These are phyloP conservation scores for Hydrozoanthus tunicans DNA, from an alignment of 64 coral and sea anemone species.

Conservation along the genomic window DNA sequence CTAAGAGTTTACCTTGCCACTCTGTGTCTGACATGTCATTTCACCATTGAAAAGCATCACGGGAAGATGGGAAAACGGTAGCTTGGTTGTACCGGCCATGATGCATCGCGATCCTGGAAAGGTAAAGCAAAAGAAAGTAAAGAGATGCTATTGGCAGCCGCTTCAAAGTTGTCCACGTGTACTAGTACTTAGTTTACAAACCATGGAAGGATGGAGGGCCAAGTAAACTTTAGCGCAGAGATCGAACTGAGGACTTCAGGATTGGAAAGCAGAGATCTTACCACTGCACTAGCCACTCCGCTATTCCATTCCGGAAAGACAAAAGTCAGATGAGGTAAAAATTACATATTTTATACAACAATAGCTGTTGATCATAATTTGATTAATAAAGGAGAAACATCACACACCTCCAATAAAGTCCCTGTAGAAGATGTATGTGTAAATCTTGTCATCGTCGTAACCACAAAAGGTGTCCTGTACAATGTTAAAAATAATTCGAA, in stretches of 20 bases:
- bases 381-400: background rate
- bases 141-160: too few species aligned
- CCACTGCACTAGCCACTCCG: too few species aligned
- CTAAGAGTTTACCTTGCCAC: slow-evolving; percentile 77
- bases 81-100: slow-evolving; percentile 91
- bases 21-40: slow-evolving; percentile 97
- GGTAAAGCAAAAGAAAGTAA: background rate
- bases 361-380: too few species aligned
- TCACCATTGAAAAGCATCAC: slow-evolving; percentile 93
- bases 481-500: background rate
- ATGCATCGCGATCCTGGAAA: slow-evolving; percentile 81
- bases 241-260: too few species aligned
- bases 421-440: slow-evolving; percentile 88
- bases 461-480: slow-evolving; percentile 93
- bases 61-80: slow-evolving; percentile 91
- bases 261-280: too few species aligned
- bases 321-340: too few species aligned
- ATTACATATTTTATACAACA: too few species aligned
- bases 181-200: too few species aligned
- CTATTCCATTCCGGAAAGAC: too few species aligned
- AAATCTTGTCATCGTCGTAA: slow-evolving; percentile 90
- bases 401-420: slow-evolving; percentile 80
- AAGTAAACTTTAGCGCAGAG: too few species aligned
- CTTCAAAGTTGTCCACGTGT: too few species aligned
- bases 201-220: too few species aligned